Conservation (phyloP, 2,888 invertebrate genomes). For the Nymphalis polychloros region DNA sequence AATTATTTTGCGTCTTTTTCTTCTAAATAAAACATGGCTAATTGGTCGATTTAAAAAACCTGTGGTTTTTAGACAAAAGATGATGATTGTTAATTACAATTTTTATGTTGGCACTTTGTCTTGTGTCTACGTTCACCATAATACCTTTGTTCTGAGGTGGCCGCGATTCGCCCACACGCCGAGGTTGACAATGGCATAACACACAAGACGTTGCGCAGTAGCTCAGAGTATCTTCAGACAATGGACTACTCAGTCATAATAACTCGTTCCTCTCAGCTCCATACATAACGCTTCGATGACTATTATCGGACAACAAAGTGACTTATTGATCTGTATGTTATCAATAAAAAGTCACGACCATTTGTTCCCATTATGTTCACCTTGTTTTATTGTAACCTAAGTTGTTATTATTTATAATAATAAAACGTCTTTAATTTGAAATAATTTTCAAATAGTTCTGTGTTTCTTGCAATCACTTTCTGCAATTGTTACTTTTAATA, state of each 20-base stretch:
- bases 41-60: constrained; percentile 11
- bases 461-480: background rate
- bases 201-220: constrained; percentile 66
- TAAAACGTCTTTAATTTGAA: background rate
- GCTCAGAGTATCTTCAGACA: constrained; percentile 59
- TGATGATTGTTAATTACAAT: background rate
- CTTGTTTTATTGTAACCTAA: constrained; percentile 16
- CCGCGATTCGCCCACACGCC: constrained; percentile 60
- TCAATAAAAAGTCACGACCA: constrained; percentile 36
- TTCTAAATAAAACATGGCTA: constrained; percentile 22
- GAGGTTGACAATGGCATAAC: constrained; percentile 57
- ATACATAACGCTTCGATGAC: constrained; percentile 47
- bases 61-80: background rate
- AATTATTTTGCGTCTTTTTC: constrained; percentile 36
- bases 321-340: constrained; percentile 55
- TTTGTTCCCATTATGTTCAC: constrained; percentile 20
- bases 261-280: constrained; percentile 40
- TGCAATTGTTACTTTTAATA: background rate
- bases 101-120: constrained; percentile 16
- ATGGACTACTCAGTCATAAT: constrained; percentile 63
- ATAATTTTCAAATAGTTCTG: background rate
- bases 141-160: constrained; percentile 44
- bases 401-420: constrained; percentile 14
- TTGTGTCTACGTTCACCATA: constrained; percentile 28
- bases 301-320: constrained; percentile 59